A percentile compares a stretch with the other conserved stretches of the same genome.
Evolutionary conservation across 2,797 vertebrate species (phyloP).

Genomic region (Furcifer pardalis): DNA sequence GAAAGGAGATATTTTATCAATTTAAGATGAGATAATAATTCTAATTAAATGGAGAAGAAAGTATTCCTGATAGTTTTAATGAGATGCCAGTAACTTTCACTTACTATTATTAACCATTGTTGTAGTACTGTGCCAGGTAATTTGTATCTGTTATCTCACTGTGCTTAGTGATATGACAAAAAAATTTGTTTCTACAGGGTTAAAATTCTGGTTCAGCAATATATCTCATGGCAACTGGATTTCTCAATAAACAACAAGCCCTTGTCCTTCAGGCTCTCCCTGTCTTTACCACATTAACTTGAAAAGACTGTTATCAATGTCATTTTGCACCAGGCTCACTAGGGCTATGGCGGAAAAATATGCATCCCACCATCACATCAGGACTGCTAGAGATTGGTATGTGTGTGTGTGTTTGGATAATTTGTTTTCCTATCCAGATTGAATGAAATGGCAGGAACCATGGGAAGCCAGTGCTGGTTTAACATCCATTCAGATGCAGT

Average conservation of each 20-base stretch:
- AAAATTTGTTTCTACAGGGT: background rate
- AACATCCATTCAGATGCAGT: no score
- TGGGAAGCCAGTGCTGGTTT: no score
- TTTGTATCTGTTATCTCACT: slow-evolving; percentile 13
- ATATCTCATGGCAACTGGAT: background rate
- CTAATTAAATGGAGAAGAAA: slow-evolving; percentile 62
- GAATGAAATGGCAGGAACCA: no score
- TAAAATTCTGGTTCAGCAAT: background rate
- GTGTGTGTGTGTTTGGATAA: no score
- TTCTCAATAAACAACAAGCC: background rate
- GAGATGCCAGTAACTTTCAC: slow-evolving; percentile 1
- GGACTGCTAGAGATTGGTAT: no score
- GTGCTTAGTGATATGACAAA: background rate
- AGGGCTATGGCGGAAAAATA: no score
- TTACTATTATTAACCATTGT: slow-evolving; percentile 17
- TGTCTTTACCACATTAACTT: background rate
- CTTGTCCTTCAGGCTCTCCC: background rate
- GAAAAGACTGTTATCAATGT: background rate
- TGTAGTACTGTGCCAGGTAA: slow-evolving; percentile 3
- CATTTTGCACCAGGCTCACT: no score
- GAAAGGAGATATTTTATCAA: slow-evolving; percentile 48
- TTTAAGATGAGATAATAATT: slow-evolving; percentile 51
- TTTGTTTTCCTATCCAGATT: no score
- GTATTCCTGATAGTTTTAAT: slow-evolving; percentile 25
- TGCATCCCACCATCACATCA: no score